phyloP scores from a whole-genome alignment of 2,113 vertebrate genomes.

The Ceyx melanurus region DNA sequence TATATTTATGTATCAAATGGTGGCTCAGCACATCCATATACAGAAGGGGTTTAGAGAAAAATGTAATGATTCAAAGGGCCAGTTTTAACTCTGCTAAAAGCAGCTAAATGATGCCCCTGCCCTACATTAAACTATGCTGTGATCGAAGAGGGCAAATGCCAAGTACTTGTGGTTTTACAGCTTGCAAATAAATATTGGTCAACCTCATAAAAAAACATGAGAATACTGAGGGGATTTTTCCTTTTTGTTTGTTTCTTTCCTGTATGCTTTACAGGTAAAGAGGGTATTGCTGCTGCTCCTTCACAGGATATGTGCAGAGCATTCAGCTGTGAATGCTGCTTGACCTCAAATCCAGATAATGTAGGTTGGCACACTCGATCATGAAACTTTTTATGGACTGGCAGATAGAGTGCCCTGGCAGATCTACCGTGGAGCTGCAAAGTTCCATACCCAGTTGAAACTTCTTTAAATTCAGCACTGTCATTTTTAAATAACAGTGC shows the following conservation, averaged over 20 bases:
- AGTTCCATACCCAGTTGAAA: not conserved
- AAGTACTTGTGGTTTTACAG: slow-evolving; percentile 11
- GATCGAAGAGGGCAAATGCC: not conserved
- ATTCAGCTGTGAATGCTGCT: not conserved
- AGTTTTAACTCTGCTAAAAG: not conserved
- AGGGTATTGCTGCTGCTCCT: not conserved
- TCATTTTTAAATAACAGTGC: slow-evolving; percentile 36
- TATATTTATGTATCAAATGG: not conserved
- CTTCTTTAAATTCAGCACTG: not conserved
- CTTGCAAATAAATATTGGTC: slow-evolving; percentile 7
- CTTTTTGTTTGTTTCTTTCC: not conserved
- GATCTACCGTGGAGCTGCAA: not conserved
- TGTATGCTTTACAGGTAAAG: not conserved
- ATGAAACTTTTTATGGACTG: not conserved
- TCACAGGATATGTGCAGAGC: not conserved
- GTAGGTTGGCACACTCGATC: not conserved
- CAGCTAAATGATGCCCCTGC: not conserved
- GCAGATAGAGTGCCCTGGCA: slow-evolving; percentile 6
- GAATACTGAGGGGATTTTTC: not conserved
- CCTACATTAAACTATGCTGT: not conserved
- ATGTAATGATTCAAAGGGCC: not conserved
- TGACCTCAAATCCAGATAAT: not conserved
- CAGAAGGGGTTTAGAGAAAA: not conserved
- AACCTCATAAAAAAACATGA: not conserved
- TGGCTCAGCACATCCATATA: not conserved